Percentiles rank a stretch among this genome's conserved stretches.
These are phyloP conservation scores for Furnarius figulus DNA, from an alignment of 2,113 vertebrate species.

Conservation along the genomic window DNA sequence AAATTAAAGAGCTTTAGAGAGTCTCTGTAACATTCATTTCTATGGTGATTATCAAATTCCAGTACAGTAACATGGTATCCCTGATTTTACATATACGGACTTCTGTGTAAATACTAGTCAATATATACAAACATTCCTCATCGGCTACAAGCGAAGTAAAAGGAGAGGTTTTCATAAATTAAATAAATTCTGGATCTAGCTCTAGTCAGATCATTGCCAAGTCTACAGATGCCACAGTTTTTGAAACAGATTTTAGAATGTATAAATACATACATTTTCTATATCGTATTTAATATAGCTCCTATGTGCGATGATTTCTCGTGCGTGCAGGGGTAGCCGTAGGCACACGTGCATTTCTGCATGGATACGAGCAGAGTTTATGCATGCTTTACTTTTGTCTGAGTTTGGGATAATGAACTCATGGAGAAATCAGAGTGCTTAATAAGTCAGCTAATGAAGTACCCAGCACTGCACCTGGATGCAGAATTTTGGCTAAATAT, in stretches of 20 bases:
- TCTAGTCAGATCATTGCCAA: slow-evolving; percentile 41
- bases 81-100: background rate
- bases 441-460: background rate
- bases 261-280: slow-evolving; percentile 53
- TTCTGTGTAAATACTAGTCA: background rate
- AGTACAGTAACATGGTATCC: background rate
- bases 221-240: slow-evolving; percentile 45
- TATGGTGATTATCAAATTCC: background rate
- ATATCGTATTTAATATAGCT: slow-evolving; percentile 43
- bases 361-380: background rate
- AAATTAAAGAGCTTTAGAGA: background rate
- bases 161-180: background rate
- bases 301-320: background rate
- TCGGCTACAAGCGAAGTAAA: background rate
- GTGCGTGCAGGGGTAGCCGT: background rate
- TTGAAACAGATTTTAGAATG: slow-evolving; percentile 56
- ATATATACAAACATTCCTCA: background rate
- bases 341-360: background rate
- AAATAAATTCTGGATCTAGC: background rate
- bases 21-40: background rate
- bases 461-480: background rate
- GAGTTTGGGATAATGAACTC: background rate
- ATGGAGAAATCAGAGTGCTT: background rate
- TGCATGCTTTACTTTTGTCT: background rate
- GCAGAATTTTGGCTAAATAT: background rate